Percentiles rank a stretch among this genome's conserved stretches.
These are phyloP conservation scores for Capreolus pygargus DNA, from an alignment of 2,113 vertebrate species.

Conservation along the genomic window DNA sequence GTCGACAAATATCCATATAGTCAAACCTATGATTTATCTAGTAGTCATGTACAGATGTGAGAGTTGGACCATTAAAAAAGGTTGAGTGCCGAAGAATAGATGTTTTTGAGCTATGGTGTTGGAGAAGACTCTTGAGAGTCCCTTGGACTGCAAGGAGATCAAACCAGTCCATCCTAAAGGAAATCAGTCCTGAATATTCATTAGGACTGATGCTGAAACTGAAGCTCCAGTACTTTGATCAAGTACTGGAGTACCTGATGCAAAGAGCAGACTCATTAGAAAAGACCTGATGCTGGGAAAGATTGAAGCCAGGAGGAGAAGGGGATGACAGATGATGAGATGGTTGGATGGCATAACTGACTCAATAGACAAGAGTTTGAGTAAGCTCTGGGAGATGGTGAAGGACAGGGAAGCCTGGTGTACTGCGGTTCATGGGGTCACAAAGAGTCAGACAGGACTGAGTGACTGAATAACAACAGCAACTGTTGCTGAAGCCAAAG, in stretches of 20 bases:
- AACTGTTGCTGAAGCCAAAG: background rate
- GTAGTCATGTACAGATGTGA: background rate
- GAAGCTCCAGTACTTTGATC: background rate
- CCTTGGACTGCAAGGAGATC: background rate
- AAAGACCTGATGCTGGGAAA: background rate
- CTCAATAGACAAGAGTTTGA: background rate
- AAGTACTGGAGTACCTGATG: background rate
- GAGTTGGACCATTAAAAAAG: background rate
- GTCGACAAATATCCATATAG: background rate
- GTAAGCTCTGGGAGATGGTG: background rate
- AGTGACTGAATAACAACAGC: background rate
- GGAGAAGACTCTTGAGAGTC: background rate
- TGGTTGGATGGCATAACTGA: background rate
- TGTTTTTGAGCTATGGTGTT: background rate
- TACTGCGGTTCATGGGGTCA: background rate
- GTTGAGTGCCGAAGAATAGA: rapidly evolving
- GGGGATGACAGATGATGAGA: rapidly evolving
- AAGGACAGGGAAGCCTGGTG: background rate
- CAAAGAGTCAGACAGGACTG: background rate
- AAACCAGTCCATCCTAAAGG: background rate
- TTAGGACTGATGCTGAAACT: background rate
- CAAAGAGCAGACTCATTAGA: background rate
- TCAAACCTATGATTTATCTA: background rate
- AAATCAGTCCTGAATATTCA: background rate
- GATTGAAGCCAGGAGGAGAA: background rate